Evolutionary conservation across 2,888 invertebrate species (phyloP), one percentile per base, ranked within the genome.

Genomic region (Cephalotes varians): DNA sequence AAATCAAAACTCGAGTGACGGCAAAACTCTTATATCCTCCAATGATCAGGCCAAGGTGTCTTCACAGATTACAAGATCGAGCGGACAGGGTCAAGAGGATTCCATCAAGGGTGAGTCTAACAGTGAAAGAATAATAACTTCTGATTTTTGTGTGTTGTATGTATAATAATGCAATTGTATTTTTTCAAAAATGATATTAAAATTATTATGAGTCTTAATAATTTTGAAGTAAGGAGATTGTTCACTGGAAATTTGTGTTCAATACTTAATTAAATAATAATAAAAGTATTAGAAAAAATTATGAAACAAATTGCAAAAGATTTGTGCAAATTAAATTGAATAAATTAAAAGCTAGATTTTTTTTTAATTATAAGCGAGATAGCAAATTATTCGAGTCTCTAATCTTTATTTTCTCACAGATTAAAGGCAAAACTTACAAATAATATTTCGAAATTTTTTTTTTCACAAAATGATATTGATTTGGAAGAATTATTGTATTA

Each of bases 61-160:
- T 21, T 76, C 87, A 28, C 83, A 91, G 81, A 62, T 85, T 31
- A 81, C 91, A 60, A 86, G 88, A 81, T 81, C 89, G 18, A 81
- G 82, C 77, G 58, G 80, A 2, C 87, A 83, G 15, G 64, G 69
- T 18, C 88, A 83, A 80, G 90, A 89, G 47, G 90, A 87, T 7
- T 73, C 84, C 7, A 10, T 77, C 3, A 92, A 91, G 80, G 87
- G 87, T 86, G 81, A 88, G 85, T 5, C 18, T 76, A 77, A 37
- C 7, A 18, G 1, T 18, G 21, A 37, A 51, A 34, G 10, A 47
- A n/a, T 21, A 64, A 5, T 49, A 47, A 34, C 6, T 10, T 10
- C 21, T 56, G 3, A 54, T 54, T 18, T 37, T 10, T 56, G 18
- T 37, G n/a, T 25, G 40, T 37, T 37, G 10, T 34, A 34, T 37